phyloP scores from a whole-genome alignment of 2,888 invertebrate species.

The Drosophila kanekoi region DNA sequence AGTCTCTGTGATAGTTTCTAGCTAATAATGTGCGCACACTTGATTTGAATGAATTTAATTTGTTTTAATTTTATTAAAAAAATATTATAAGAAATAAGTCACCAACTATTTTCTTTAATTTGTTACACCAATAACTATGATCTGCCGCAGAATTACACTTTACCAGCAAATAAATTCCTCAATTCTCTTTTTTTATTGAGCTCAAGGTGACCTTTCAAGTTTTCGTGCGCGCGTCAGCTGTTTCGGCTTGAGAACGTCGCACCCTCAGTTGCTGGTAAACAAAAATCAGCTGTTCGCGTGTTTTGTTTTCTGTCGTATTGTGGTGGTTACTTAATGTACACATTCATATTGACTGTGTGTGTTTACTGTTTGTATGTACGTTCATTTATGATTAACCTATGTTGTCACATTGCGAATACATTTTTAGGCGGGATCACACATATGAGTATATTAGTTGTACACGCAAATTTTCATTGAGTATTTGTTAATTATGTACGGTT shows the following conservation, averaged over 20 bases:
- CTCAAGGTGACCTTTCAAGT: constrained; percentile 81
- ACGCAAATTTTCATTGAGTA: neutral
- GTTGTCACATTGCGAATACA: neutral
- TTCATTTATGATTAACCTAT: neutral
- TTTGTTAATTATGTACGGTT: neutral
- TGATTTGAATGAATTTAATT: constrained; percentile 1
- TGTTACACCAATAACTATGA: constrained; percentile 44
- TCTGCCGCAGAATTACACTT: constrained; percentile 45
- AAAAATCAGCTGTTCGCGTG: constrained; percentile 62
- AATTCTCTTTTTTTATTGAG: constrained; percentile 66
- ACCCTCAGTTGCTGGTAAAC: constrained; percentile 67
- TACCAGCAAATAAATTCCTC: constrained; percentile 66
- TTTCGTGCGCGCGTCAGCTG: constrained; percentile 68
- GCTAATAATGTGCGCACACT: neutral
- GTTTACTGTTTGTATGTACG: constrained; percentile 1
- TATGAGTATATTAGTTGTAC: neutral
- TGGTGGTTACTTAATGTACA: neutral
- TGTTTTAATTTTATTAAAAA: neutral
- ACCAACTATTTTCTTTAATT: constrained; percentile 38
- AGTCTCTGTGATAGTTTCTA: constrained; percentile 1
- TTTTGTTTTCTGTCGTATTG: constrained; percentile 15
- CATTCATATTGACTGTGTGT: neutral
- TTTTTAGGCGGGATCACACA: neutral
- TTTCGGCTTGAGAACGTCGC: constrained; percentile 49
- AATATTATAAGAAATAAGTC: constrained; percentile 2